These are phyloP conservation scores for Etheostoma spectabile DNA, from an alignment of 2,113 vertebrate species.

Conservation along the genomic window DNA sequence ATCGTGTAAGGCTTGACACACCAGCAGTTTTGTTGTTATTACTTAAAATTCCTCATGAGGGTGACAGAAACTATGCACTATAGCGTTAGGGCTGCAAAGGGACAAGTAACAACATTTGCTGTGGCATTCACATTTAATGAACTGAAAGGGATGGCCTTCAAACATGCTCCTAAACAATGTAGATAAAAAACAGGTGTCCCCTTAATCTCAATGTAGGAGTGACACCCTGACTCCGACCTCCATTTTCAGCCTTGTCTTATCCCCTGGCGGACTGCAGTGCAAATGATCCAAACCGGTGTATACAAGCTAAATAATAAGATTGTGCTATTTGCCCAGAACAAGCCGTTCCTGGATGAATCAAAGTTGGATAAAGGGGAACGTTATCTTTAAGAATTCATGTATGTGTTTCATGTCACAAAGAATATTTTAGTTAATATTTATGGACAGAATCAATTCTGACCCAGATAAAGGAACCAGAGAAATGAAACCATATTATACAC, in stretches of 20 bases:
- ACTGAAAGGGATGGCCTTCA: background rate
- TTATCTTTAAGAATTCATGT: slow-evolving; percentile 32
- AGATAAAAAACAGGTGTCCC: background rate
- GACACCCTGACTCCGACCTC: background rate
- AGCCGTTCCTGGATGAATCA: slow-evolving; percentile 1
- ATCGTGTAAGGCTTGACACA: no score
- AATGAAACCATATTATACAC: slow-evolving; percentile 13
- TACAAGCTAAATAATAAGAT: slow-evolving; percentile 28
- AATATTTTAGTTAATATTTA: slow-evolving; percentile 6
- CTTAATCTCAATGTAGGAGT: background rate
- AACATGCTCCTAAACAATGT: background rate
- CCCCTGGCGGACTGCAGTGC: background rate
- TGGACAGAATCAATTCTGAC: slow-evolving; percentile 29
- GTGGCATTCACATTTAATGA: slow-evolving; percentile 1
- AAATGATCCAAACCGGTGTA: slow-evolving; percentile 2
- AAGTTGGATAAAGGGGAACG: background rate
- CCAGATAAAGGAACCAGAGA: slow-evolving; percentile 43
- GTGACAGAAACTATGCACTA: no score
- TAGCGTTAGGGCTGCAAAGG: background rate
- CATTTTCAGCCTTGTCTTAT: slow-evolving; percentile 1
- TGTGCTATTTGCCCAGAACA: slow-evolving; percentile 12
- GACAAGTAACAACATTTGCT: background rate
- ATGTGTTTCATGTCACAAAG: slow-evolving; percentile 26
- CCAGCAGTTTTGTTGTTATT: no score
- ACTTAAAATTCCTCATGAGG: no score